Base-by-base conservation (phyloP, 2,797 vertebrate genomes). In the Clarias fuscus region DNA sequence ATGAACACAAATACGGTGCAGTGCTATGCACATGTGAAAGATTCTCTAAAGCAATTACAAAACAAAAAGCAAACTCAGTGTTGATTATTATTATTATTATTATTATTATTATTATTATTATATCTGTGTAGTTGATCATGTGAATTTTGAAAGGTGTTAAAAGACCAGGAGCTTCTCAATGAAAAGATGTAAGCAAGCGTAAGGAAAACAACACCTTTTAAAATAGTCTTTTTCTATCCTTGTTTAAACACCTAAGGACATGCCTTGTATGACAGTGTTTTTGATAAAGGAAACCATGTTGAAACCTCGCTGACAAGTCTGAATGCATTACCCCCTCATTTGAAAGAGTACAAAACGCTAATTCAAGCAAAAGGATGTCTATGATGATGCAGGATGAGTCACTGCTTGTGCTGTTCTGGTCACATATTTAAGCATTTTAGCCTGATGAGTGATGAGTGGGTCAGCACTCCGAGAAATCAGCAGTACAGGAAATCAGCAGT, bases 201-300 rank as follows among this genome's bases (percentile, higher is more conserved):
- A 64, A n/a, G 77, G 22, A 17, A 40, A 80, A 40, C 59, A 64
- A 40, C 59, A 64, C 59, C 43, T 53, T 68, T 43, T 17, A 22
- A 22, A 67, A 33, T 43, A 56, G 53, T 58, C 53, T 3, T 43
- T 86, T 86, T 82, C 59, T 75, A n/a, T 82, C 22, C 68, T 37
- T 37, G 18, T 14, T 75, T 77, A 2, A 18, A 72, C 56, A 68
- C 10, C 6, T 81, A n/a, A 33, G 17, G 7, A 65, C 53, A 67
- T 70, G 56, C 64, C 81, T 78, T 86, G 86, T 86, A 64, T 48
- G 76, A 80, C 65, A 33, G 86, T 87, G 64, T 79, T 84, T 86
- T 87, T 87, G 86, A 87, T 84, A 87, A 87, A 87, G 86, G 67
- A 84, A 82, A 84, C 22, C 67, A 87, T 84, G 82, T 33, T 84